Evolutionary conservation across 2,113 vertebrate genomes (phyloP), one percentile per base, ranked within the genome.

Genomic region (Recurvirostra avosetta): DNA sequence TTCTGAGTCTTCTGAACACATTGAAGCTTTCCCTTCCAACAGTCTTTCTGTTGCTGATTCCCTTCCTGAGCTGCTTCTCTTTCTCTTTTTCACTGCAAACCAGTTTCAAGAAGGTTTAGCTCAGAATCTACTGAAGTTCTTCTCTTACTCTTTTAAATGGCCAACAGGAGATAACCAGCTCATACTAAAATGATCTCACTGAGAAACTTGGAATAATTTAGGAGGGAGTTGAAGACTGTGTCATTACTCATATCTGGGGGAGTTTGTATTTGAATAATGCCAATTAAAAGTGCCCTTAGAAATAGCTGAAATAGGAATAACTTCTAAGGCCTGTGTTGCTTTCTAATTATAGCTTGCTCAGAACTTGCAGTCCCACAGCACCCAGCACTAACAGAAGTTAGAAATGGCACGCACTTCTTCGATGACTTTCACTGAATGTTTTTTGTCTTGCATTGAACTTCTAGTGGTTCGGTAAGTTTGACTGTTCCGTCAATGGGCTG

Each of bases 231-330:
- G 75, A 80, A 92, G 75, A 47, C 55, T 74, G 5, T 83, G 55
- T 63, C 16, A 3, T 95, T 95, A 77, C 32, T 88, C 47, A 41
- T 89, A 63, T 67, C 79, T 91, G 76, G 83, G 61, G 89, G 83
- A 77, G 76, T 89, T 84, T 88, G 63, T 73, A n/a, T 94, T 88
- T 96, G 68, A 96, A 89, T 89, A 92, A 84, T 78, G 80, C 73
- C 80, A 84, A 91, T 95, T 97, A 96, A 84, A 95, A 80, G 43
- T 81, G 73, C 56, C 86, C 68, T 91, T 63, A 88, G 85, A 92
- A 86, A 70, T 0, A 76, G 78, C 78, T 92, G 70, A 92, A 90
- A 82, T 43, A 93, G 68, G 72, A 83, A 47, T 26, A 74, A 67
- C 55, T 90, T 92, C 75, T 88, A 63, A 93, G 76, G 45, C 52